Evolutionary conservation across 2,888 invertebrate species (phyloP).

Genomic region (Argyra leucocephala): DNA sequence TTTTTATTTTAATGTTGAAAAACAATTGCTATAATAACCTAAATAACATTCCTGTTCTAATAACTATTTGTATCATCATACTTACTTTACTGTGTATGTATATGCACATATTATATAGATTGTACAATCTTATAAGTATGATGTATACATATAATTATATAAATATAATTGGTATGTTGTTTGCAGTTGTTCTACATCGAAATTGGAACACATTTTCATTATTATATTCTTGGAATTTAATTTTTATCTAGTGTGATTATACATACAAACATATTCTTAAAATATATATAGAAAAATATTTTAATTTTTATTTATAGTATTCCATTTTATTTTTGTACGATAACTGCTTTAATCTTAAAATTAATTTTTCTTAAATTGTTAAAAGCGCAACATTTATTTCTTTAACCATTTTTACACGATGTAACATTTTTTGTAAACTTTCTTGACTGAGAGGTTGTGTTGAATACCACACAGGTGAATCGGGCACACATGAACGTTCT

Average conservation of each 20-base stretch:
- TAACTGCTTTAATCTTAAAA: slow-evolving; percentile 2
- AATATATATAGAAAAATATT: slow-evolving; percentile 6
- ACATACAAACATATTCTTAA: background rate
- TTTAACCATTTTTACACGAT: slow-evolving; percentile 86
- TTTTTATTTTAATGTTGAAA: background rate
- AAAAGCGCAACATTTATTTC: slow-evolving; percentile 78
- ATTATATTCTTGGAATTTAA: background rate
- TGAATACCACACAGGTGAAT: slow-evolving; percentile 94
- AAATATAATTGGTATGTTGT: background rate
- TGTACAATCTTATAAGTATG: too few species aligned
- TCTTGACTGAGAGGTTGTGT: slow-evolving; percentile 73
- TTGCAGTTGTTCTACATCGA: background rate
- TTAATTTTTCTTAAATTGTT: slow-evolving; percentile 43
- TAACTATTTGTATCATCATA: background rate
- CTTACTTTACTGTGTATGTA: background rate
- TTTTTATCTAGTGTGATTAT: background rate
- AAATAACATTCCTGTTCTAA: background rate
- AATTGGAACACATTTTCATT: background rate
- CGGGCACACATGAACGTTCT: slow-evolving; percentile 87
- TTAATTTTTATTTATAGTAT: background rate
- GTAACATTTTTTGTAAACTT: slow-evolving; percentile 80
- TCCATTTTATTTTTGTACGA: slow-evolving; percentile 4
- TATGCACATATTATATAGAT: too few species aligned
- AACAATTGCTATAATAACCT: background rate
- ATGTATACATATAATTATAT: too few species aligned